Evolutionary conservation across 2,888 invertebrate genomes (phyloP).

Genomic region (Andrena bicolor): DNA sequence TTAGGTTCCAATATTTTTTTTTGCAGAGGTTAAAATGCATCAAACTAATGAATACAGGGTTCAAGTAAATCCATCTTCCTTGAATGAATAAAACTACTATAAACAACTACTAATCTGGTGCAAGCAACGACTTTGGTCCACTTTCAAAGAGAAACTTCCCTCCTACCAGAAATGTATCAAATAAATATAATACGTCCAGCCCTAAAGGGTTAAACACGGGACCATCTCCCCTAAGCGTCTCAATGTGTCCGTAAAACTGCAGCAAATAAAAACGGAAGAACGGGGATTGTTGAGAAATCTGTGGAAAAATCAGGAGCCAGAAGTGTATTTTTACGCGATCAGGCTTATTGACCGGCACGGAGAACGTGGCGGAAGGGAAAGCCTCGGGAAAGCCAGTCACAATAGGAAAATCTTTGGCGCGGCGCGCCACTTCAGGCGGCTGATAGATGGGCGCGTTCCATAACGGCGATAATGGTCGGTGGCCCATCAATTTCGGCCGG

Average conservation of each 20-base stretch:
- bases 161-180: no score
- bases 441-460: conserved; percentile 71
- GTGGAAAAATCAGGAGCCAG: not conserved
- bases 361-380: conserved; percentile 22
- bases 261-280: not conserved
- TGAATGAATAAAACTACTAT: no score
- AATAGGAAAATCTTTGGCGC: conserved; percentile 63
- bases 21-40: no score
- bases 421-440: conserved; percentile 49
- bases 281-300: not conserved
- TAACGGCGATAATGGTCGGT: conserved; percentile 74
- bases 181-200: no score
- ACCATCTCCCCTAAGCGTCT: not conserved
- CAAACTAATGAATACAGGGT: no score
- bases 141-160: no score
- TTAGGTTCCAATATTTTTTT: no score
- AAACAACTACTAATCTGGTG: no score
- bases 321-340: conserved; percentile 53
- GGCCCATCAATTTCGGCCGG: conserved; percentile 71
- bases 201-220: not conserved
- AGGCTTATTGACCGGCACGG: conserved; percentile 39
- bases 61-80: no score
- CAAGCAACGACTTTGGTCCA: no score
- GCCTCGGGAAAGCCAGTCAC: conserved; percentile 55
- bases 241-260: not conserved